phyloP scores from a whole-genome alignment of 2,113 vertebrate species.

The Pelecanus crispus region DNA sequence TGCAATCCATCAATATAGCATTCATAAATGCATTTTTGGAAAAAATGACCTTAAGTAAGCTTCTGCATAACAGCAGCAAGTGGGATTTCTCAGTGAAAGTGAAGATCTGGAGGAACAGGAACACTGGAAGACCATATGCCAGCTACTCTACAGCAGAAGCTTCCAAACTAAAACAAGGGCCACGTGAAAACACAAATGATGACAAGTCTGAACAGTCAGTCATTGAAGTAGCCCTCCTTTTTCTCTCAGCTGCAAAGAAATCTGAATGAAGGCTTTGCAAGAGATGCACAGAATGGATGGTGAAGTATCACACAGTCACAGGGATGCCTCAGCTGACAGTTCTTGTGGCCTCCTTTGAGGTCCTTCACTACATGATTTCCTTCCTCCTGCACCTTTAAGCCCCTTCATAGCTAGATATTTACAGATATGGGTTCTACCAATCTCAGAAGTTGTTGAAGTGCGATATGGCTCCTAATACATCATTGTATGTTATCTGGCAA shows the following conservation, averaged over 20 bases:
- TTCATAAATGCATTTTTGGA: background rate
- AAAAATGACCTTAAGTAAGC: background rate
- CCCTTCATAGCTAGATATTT: background rate
- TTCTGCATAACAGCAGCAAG: background rate
- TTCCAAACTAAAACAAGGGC: background rate
- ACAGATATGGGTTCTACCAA: background rate
- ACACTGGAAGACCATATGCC: background rate
- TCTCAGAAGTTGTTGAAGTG: background rate
- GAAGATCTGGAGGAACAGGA: background rate
- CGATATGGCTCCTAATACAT: background rate
- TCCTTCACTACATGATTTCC: background rate
- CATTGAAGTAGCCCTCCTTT: background rate
- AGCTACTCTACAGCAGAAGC: background rate
- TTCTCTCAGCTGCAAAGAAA: background rate
- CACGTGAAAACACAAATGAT: background rate
- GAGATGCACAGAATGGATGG: background rate
- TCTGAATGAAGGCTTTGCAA: background rate
- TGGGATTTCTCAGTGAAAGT: background rate
- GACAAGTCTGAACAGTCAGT: background rate
- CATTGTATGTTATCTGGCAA: background rate
- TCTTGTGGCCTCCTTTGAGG: background rate
- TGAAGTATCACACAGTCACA: background rate
- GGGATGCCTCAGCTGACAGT: background rate
- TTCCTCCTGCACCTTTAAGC: background rate
- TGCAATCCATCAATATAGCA: constrained; percentile 12